These are phyloP conservation scores for Tridacna gigas DNA, from an alignment of 2,888 invertebrate species.

Conservation along the genomic window DNA sequence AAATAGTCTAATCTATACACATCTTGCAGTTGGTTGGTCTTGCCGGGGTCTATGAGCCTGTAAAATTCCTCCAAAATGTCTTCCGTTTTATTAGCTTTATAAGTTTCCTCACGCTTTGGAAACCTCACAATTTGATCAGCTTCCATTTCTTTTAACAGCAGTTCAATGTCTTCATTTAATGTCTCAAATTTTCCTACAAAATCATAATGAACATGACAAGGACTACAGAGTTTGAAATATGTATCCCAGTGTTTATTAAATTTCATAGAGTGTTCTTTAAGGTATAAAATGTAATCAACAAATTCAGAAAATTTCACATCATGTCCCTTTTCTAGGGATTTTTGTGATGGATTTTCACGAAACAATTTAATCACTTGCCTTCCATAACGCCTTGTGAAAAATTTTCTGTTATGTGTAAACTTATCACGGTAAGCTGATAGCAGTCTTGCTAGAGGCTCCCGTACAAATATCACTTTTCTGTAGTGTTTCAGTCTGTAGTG, in stretches of 20 bases:
- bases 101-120: constrained; percentile 81
- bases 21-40: constrained; percentile 69
- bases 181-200: constrained; percentile 96
- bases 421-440: constrained; percentile 96
- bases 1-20: constrained; percentile 92
- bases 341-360: constrained; percentile 90
- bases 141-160: constrained; percentile 72
- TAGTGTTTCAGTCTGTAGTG: constrained; percentile 90
- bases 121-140: constrained; percentile 72
- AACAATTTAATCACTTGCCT: constrained; percentile 91
- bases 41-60: constrained; percentile 89
- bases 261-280: constrained; percentile 71
- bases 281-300: constrained; percentile 90
- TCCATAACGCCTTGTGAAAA: constrained; percentile 88
- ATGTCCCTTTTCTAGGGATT: constrained; percentile 86
- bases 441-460: constrained; percentile 95
- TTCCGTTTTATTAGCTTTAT: constrained; percentile 88
- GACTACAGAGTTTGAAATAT: constrained; percentile 92
- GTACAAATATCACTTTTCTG: constrained; percentile 93
- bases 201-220: constrained; percentile 94
- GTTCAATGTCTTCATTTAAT: constrained; percentile 91
- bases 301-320: constrained; percentile 96
- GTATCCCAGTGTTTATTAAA: constrained; percentile 96
- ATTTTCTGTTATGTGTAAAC: constrained; percentile 86
- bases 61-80: constrained; percentile 90